A percentile compares a stretch with the other conserved stretches of the same genome.
These are phyloP conservation scores for Saimiri boliviensis DNA, from an alignment of 2,113 vertebrate genomes.

Conservation along the genomic window DNA sequence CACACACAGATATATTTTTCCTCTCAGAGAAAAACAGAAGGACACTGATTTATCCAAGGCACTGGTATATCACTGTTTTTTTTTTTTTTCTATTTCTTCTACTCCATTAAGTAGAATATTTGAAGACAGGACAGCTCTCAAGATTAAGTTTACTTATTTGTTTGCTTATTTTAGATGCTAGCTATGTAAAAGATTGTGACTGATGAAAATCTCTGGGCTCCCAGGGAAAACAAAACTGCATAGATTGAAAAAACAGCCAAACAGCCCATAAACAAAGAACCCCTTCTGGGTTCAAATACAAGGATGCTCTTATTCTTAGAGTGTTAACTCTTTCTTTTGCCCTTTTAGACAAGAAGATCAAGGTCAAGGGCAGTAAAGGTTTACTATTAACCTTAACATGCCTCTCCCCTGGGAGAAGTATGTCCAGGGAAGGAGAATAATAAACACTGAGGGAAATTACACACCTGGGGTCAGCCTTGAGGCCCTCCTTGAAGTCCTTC, in stretches of 20 bases:
- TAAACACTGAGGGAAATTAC: not conserved
- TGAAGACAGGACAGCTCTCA: slow-evolving; percentile 30
- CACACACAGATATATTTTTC: too few species aligned
- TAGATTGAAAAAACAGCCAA: slow-evolving; percentile 30
- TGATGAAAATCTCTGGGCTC: slow-evolving; percentile 32
- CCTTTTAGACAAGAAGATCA: not conserved
- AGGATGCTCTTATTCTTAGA: slow-evolving; percentile 22
- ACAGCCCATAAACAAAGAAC: slow-evolving; percentile 29
- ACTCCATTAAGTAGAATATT: not conserved
- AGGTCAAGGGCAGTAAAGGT: not conserved
- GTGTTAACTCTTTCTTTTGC: slow-evolving; percentile 17
- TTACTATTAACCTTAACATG: not conserved
- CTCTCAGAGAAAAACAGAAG: not conserved
- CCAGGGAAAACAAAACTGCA: slow-evolving; percentile 37
- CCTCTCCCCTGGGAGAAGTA: not conserved
- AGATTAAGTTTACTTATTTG: slow-evolving; percentile 52
- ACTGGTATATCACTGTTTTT: not conserved
- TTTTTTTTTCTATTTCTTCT: slow-evolving; percentile 5
- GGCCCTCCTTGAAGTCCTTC: slow-evolving; percentile 65
- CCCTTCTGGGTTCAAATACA: slow-evolving; percentile 47
- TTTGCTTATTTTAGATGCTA: slow-evolving; percentile 49
- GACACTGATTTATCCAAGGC: not conserved
- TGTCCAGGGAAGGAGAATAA: not conserved
- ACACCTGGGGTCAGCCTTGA: slow-evolving; percentile 79
- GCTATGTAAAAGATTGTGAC: slow-evolving; percentile 35